Conservation (phyloP, 2,888 invertebrate species). For the Mythimna loreyi region DNA sequence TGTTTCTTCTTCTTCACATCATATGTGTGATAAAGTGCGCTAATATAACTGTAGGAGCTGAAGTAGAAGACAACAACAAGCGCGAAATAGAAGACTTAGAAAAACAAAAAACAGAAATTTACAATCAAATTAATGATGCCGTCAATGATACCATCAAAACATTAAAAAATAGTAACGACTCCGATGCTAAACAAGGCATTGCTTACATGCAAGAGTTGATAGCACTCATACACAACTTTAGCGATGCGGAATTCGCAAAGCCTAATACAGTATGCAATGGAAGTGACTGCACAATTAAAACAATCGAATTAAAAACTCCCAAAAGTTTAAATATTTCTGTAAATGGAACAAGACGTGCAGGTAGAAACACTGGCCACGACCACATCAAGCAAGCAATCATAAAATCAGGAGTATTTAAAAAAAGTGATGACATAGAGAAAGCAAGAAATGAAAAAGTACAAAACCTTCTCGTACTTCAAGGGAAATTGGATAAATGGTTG, state of each 20-base stretch:
- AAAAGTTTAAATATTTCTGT: neutral
- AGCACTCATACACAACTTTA: slow-evolving; percentile 19
- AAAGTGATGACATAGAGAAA: neutral
- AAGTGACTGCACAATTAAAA: slow-evolving; percentile 10
- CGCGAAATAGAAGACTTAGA: slow-evolving; percentile 25
- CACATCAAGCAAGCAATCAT: slow-evolving; percentile 21
- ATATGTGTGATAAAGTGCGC: slow-evolving; percentile 16
- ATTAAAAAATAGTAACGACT: slow-evolving; percentile 31
- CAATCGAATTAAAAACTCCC: neutral
- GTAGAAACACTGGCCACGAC: slow-evolving; percentile 10
- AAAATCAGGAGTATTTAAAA: neutral
- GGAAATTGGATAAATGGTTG: slow-evolving; percentile 40
- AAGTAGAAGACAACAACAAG: neutral
- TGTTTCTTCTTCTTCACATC: slow-evolving; percentile 8
- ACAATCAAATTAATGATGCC: slow-evolving; percentile 30
- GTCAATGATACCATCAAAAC: slow-evolving; percentile 31
- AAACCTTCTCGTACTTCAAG: slow-evolving; percentile 18
- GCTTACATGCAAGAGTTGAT: slow-evolving; percentile 32
- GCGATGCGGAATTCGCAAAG: slow-evolving; percentile 19
- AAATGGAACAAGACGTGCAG: slow-evolving; percentile 6
- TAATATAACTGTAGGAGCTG: neutral
- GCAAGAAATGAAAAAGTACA: slow-evolving; percentile 5
- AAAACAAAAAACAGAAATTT: slow-evolving; percentile 28
- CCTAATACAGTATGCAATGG: slow-evolving; percentile 1
- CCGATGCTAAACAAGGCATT: slow-evolving; percentile 32